Evolutionary conservation across 2,113 vertebrate species (phyloP).

Genomic region (Ochotona curzoniae): DNA sequence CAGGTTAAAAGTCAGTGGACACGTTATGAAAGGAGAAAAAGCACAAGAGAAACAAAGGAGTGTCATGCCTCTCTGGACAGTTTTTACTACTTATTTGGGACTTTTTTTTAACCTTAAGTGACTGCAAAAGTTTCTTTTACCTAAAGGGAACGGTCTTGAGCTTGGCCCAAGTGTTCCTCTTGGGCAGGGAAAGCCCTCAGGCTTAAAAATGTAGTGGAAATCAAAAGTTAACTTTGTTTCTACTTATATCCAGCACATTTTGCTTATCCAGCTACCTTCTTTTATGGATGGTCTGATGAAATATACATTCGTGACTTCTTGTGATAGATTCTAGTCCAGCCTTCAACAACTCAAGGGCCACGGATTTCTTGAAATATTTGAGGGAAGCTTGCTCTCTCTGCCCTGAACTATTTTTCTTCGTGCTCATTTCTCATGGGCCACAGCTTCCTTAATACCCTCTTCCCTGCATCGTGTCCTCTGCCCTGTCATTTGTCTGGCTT

Average conservation of each 20-base stretch:
- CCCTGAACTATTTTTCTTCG: background rate
- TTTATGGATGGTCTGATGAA: slow-evolving; percentile 6
- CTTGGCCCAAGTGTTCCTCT: background rate
- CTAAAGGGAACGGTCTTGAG: background rate
- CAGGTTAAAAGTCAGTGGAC: background rate
- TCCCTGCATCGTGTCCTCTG: background rate
- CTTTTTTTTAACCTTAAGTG: background rate
- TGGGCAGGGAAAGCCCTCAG: background rate
- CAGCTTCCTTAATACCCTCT: background rate
- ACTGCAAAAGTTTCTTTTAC: background rate
- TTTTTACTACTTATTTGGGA: background rate
- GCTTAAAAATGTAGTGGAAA: background rate
- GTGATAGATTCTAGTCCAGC: background rate
- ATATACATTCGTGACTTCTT: background rate
- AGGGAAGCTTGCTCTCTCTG: background rate
- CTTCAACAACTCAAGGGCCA: background rate
- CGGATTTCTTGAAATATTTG: background rate
- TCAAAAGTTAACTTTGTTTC: background rate
- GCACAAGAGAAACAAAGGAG: background rate
- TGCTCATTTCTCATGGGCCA: background rate
- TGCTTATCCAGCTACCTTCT: background rate
- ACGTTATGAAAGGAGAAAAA: background rate
- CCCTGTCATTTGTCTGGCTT: no score
- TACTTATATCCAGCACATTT: background rate
- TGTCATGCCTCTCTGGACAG: background rate